These are phyloP conservation scores for Aspidoscelis tigris DNA, from an alignment of 2,113 vertebrate genomes.

Conservation along the genomic window DNA sequence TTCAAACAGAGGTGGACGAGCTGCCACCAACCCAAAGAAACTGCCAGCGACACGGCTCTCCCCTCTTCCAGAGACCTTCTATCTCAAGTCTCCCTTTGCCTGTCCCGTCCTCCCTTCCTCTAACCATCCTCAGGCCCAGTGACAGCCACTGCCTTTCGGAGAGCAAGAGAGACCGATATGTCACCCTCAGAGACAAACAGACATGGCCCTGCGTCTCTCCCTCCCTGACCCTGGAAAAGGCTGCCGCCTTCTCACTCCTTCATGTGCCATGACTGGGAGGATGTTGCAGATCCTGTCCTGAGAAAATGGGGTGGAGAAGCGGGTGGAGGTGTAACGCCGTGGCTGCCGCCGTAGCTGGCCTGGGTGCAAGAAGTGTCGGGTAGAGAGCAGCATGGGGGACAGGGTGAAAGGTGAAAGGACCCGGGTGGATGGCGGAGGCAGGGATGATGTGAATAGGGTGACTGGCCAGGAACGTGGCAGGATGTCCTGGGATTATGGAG, in stretches of 20 bases:
- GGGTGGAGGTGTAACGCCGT: slow-evolving; percentile 95
- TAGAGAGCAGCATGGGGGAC: slow-evolving; percentile 92
- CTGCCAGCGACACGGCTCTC: slow-evolving; percentile 54
- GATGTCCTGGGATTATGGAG: slow-evolving; percentile 93
- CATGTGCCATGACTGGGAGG: slow-evolving; percentile 97
- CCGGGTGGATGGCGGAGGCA: slow-evolving; percentile 93
- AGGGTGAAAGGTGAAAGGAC: slow-evolving; percentile 92
- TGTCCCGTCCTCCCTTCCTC: slow-evolving; percentile 1
- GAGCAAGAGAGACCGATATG: not conserved
- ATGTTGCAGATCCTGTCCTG: slow-evolving; percentile 98
- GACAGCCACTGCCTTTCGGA: slow-evolving; percentile 1
- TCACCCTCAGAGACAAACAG: not conserved
- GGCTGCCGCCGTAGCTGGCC: slow-evolving; percentile 86
- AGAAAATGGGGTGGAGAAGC: slow-evolving; percentile 97
- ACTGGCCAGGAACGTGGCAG: slow-evolving; percentile 91
- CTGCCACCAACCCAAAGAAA: not conserved
- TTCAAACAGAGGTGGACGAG: not conserved
- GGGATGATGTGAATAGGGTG: slow-evolving; percentile 99
- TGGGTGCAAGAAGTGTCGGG: slow-evolving; percentile 89
- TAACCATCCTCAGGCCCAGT: not conserved
- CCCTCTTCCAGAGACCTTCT: slow-evolving; percentile 32
- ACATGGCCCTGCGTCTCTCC: not conserved
- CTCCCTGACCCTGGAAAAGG: not conserved
- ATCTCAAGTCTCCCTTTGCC: not conserved
- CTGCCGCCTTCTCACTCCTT: slow-evolving; percentile 61